Evolutionary conservation across 1,140 invertebrate species (phyloP).

Genomic region (Procambarus virginalis): DNA sequence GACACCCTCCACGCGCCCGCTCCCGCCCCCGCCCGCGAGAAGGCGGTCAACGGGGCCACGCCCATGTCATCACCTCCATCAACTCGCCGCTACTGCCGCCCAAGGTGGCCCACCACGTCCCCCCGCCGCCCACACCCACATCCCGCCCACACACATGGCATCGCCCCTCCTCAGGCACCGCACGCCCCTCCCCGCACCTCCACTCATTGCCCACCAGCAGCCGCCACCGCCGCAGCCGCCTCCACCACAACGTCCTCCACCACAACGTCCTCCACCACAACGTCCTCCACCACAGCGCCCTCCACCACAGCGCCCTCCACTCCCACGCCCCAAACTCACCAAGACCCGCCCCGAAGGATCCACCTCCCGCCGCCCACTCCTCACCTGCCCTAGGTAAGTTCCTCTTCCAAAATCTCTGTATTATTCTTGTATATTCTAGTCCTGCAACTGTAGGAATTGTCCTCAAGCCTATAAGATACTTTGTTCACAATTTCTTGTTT

Average conservation of each 20-base stretch:
- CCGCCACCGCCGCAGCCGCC: background rate
- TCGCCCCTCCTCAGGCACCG: constrained; percentile 48
- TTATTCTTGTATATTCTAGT: too few relatives aligned
- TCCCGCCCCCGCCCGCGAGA: constrained; percentile 42
- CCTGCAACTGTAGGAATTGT: too few relatives aligned
- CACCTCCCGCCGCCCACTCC: constrained; percentile 27
- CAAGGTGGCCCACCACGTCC: constrained; percentile 41
- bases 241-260: background rate
- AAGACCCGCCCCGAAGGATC: constrained; percentile 34
- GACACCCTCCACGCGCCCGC: constrained; percentile 55
- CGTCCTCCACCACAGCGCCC: constrained; percentile 3
- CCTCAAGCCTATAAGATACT: too few relatives aligned
- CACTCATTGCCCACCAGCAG: background rate
- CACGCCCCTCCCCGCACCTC: constrained; percentile 21
- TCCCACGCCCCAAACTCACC: constrained; percentile 42
- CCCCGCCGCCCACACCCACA: constrained; percentile 16
- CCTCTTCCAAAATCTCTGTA: background rate
- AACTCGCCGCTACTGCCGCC: constrained; percentile 51
- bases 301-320: constrained; percentile 11
- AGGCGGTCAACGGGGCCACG: constrained; percentile 59
- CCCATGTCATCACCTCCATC: constrained; percentile 56
- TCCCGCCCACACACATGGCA: constrained; percentile 38
- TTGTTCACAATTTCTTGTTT: too few relatives aligned
- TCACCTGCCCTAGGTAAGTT: constrained; percentile 17
- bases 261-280: background rate